Base-by-base conservation (phyloP, 2,888 invertebrate species). In the Hofmannophila pseudospretella region DNA sequence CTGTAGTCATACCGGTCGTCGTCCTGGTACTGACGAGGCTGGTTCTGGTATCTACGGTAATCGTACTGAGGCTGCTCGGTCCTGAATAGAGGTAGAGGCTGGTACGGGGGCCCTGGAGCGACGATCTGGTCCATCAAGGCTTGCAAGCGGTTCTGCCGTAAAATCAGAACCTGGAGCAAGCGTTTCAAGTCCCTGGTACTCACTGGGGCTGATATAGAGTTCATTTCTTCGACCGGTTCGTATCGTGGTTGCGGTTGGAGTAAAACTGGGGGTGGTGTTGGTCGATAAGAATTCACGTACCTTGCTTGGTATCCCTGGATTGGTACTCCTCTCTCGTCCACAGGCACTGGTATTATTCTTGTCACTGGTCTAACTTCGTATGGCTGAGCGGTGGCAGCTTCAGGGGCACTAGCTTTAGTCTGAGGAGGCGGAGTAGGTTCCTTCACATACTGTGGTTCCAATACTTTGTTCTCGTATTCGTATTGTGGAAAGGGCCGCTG, bases 121-220 rank as follows among this genome's bases (percentile, higher is more conserved):
- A 85, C 64, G 42, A 80, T 63, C 48, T 85, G 81, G 41, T 88
- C 88, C 80, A 88, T 89, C 10, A 90, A 65, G 27, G 80, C 76
- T 65, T 90, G 90, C 46, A 91, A 57, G 29, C 88, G 78, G 49
- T 86, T 89, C 67, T 93, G 93, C 33, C 92, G 78, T 19, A 90
- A 62, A 23, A 93, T 88, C 38, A 93, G 73, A 61, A 91, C 88
- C 44, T 92, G 90, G 4, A 93, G 74, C 26, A 93, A 70, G 32
- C 90, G 84, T 57, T 92, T 91, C 42, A 93, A 90, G 59, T 93
- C 93, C 54, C 90, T 88, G 1, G 92, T 90, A 56, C 92, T 93
- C 1, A 93, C 89, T 4, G 93, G 93, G 7, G 92, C 89, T 32
- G 90, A 88, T 29, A 92, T 91, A 1, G 88, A 84, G 39, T 89